Conservation (phyloP, 2,888 invertebrate genomes). For the Drosophila borborema region DNA sequence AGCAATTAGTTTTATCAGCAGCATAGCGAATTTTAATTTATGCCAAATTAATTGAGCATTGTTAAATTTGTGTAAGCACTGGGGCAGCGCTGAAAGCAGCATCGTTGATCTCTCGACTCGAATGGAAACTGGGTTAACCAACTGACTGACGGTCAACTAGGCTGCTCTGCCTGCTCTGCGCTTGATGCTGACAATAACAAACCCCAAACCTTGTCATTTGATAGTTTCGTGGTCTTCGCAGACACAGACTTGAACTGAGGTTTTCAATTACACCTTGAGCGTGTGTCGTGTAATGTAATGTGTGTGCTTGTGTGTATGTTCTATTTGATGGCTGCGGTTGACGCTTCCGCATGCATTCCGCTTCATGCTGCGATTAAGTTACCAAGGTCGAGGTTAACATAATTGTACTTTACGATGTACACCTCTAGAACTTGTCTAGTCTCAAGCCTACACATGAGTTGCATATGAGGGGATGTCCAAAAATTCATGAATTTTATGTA, state of each 20-base stretch:
- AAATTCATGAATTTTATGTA: background rate
- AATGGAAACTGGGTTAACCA: conserved; percentile 31
- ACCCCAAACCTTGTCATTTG: conserved; percentile 45
- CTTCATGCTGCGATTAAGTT: conserved; percentile 75
- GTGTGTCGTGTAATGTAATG: background rate
- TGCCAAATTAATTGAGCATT: conserved; percentile 78
- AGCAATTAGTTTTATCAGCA: conserved; percentile 61
- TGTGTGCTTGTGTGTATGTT: background rate
- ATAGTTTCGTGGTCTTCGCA: conserved; percentile 39
- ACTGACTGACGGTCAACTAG: conserved; percentile 4
- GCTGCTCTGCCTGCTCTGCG: background rate
- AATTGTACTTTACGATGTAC: background rate
- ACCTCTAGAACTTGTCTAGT: background rate
- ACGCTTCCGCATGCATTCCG: conserved; percentile 57
- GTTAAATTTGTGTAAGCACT: conserved; percentile 36
- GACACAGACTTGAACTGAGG: conserved; percentile 37
- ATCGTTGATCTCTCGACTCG: conserved; percentile 12
- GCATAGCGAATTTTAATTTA: conserved; percentile 62
- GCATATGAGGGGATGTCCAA: too few species aligned
- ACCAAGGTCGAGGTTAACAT: conserved; percentile 69
- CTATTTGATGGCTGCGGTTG: conserved; percentile 48
- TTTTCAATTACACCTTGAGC: conserved; percentile 35
- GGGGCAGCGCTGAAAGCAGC: background rate
- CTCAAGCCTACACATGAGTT: background rate
- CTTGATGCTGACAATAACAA: conserved; percentile 30